Conservation (phyloP, 2,113 vertebrate species). For the Aphelocoma coerulescens region DNA sequence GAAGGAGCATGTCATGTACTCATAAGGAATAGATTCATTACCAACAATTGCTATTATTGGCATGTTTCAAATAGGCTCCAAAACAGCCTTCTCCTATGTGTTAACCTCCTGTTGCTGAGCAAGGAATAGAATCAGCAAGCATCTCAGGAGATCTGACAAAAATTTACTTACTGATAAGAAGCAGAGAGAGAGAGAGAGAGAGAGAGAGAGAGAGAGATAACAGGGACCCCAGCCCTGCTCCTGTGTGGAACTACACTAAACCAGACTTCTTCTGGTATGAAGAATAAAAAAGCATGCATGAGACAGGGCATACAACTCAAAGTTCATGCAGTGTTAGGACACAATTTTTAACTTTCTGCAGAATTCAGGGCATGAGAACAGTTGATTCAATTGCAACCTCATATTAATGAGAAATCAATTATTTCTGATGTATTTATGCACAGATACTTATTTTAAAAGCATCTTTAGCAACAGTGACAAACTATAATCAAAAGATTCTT, state of each 20-base stretch:
- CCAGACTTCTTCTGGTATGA: not conserved
- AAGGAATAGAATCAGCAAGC: not conserved
- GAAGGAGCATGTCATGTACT: not conserved
- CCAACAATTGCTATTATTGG: conserved; percentile 43
- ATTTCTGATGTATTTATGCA: not conserved
- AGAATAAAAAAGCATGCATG: not conserved
- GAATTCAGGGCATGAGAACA: not conserved
- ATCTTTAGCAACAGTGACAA: not conserved
- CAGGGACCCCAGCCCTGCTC: not conserved
- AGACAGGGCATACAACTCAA: not conserved
- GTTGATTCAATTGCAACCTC: not conserved
- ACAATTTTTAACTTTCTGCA: not conserved
- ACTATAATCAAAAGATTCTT: not conserved
- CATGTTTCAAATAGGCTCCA: not conserved
- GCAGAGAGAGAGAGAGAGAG: too few species aligned
- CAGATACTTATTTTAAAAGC: not conserved
- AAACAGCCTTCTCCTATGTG: not conserved
- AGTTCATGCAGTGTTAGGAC: not conserved
- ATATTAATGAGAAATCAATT: not conserved
- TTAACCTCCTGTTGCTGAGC: conserved; percentile 16
- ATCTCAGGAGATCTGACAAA: not conserved
- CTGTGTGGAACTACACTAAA: not conserved
- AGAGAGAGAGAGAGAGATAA: not conserved
- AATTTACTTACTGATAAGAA: not conserved
- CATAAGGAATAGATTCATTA: not conserved